These are phyloP conservation scores for Rhincodon typus DNA, from an alignment of 2,797 vertebrate species.

Conservation along the genomic window DNA sequence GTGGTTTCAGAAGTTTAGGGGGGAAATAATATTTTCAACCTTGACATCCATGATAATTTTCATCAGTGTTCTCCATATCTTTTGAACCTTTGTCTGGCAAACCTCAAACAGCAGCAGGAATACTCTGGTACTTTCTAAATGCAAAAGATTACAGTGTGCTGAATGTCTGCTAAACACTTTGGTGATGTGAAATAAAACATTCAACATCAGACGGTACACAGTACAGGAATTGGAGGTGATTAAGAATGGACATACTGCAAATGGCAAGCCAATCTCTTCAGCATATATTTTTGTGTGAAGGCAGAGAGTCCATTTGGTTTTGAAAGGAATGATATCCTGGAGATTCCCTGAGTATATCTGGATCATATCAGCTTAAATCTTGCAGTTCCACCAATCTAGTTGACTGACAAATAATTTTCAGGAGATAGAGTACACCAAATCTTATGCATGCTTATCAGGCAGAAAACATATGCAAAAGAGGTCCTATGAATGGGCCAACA, in stretches of 20 bases:
- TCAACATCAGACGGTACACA: not conserved
- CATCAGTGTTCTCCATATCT: not conserved
- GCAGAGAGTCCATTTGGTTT: not conserved
- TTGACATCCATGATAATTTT: slow-evolving; percentile 1
- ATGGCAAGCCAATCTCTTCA: not conserved
- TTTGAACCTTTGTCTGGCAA: not conserved
- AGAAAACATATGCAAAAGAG: not conserved
- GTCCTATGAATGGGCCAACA: not conserved
- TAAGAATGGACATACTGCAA: not conserved
- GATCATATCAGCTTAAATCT: slow-evolving; percentile 12
- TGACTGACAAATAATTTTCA: not conserved
- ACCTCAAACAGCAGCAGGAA: slow-evolving; percentile 17
- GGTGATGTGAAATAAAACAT: slow-evolving; percentile 28
- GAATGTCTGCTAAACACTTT: not conserved
- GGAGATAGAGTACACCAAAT: not conserved
- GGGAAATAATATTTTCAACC: slow-evolving; percentile 18
- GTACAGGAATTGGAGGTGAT: not conserved
- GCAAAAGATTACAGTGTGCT: not conserved
- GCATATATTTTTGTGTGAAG: not conserved
- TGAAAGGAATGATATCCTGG: not conserved
- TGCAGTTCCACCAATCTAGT: not conserved
- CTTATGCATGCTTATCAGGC: not conserved
- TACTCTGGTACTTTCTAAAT: not conserved
- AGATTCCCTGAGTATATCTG: not conserved
- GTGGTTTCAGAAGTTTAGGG: not conserved